These are phyloP conservation scores for Tangara arthus DNA, from an alignment of 2,797 vertebrate species.

Conservation along the genomic window DNA sequence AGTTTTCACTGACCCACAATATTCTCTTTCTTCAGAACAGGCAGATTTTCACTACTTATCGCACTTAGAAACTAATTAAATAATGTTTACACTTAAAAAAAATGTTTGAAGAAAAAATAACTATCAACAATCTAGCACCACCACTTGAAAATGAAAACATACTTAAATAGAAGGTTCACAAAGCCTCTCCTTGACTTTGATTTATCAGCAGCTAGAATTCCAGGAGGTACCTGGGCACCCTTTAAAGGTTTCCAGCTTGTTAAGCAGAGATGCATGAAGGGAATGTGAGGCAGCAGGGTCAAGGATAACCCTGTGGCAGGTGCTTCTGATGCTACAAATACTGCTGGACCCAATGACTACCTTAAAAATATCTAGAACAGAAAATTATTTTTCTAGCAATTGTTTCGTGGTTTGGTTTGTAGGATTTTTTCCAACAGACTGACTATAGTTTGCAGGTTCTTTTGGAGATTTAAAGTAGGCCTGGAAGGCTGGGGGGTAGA, in stretches of 20 bases:
- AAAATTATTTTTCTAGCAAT: not conserved
- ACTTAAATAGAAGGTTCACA: not conserved
- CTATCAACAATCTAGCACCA: not conserved
- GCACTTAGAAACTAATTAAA: not conserved
- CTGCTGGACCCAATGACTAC: not conserved
- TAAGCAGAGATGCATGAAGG: not conserved
- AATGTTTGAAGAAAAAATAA: not conserved
- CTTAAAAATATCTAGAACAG: not conserved
- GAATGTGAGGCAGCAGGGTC: not conserved
- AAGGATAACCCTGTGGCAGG: not conserved
- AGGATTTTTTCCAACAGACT: not conserved
- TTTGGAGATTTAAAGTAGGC: not conserved
- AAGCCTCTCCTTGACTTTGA: not conserved
- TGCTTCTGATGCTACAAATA: not conserved
- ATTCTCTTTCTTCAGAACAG: not conserved
- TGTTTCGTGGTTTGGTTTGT: not conserved
- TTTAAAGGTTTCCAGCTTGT: not conserved
- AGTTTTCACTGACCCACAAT: not conserved
- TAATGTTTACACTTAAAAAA: not conserved
- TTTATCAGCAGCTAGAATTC: not conserved
- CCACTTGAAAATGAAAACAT: not conserved
- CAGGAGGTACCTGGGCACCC: not conserved
- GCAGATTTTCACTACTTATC: not conserved
- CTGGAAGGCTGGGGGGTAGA: not conserved
- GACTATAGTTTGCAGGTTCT: not conserved